Evolutionary conservation across 92 coral and sea anemone genomes (phyloP), one percentile per base, ranked within the genome.

Genomic region (Zoanthus solanderi): DNA sequence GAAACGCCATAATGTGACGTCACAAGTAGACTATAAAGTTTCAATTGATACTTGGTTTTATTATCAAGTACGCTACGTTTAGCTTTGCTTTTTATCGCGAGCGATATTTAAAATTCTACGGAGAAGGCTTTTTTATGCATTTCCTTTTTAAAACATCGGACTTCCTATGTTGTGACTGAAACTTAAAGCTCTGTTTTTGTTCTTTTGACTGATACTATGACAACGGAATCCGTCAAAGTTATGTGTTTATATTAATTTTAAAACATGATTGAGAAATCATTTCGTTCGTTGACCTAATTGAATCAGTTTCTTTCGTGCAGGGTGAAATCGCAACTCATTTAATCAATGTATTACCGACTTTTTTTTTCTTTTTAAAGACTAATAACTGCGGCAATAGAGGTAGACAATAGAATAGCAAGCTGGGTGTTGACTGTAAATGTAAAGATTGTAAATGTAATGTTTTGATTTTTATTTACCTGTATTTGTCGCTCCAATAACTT

Each of bases 1-100:
- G 60, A 81, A 81, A 61, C 57, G 29, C 74, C 75, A 28, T 78
- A 56, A 56, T 44, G 60, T 80, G 85, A 80, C 85, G 85, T 80
- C 85, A 78, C 83, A 65, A 23, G n/a, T n/a, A 56, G 30, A 16
- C 18, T 37, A 45, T 45, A 11, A 17, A 47, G 1, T 10, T 52
- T 30, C 13, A 57, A 50, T 15, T 50, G 65, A 76, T 16, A 76
- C 11, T 50, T 15, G 66, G 14, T 76, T 50, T 31, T 52, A 37
- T 37, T 0, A 37, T 9, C 0, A 8, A 76, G 32, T 9, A 13
- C 13, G 10, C 18, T 45, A 76, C 18, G 18, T 53, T 48, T 16
- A 18, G 9, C 45, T 7, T 17, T 10, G 9, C 9, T 52, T 76
- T 50, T 75, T 52, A 6, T 76, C n/a, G 42, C n/a, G 4, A n/a